These are phyloP conservation scores for Helostoma temminkii DNA, from an alignment of 2,797 vertebrate genomes.

Conservation along the genomic window DNA sequence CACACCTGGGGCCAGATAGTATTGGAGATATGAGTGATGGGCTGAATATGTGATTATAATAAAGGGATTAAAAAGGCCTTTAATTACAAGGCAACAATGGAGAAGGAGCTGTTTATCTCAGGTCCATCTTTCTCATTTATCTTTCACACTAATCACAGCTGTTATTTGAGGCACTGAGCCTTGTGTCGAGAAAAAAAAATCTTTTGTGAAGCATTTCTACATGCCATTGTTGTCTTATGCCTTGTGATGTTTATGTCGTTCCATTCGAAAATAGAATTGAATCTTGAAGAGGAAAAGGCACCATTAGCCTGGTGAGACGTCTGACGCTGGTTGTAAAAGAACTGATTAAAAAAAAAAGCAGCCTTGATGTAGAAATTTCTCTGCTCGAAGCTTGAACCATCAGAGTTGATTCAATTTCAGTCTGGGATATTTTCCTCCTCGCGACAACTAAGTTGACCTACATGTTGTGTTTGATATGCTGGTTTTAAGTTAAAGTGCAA, in stretches of 20 bases:
- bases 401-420: slow-evolving; percentile 56
- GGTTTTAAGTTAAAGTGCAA: slow-evolving; percentile 62
- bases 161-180: slow-evolving; percentile 38
- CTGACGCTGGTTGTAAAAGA: slow-evolving; percentile 45
- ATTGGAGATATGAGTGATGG: slow-evolving; percentile 35
- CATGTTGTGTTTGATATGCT: slow-evolving; percentile 66
- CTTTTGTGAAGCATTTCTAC: slow-evolving; percentile 23
- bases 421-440: slow-evolving; percentile 63
- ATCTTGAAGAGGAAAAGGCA: slow-evolving; percentile 22
- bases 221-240: slow-evolving; percentile 28
- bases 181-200: slow-evolving; percentile 17
- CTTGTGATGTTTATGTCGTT: slow-evolving; percentile 38
- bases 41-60: slow-evolving; percentile 55
- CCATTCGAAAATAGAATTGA: slow-evolving; percentile 51
- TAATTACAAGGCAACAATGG: slow-evolving; percentile 64
- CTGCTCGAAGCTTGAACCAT: slow-evolving; percentile 50
- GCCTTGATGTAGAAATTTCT: slow-evolving; percentile 50
- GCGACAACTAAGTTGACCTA: slow-evolving; percentile 74
- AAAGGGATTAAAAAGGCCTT: slow-evolving; percentile 67
- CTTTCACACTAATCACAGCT: slow-evolving; percentile 48
- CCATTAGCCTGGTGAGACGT: slow-evolving; percentile 24
- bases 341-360: slow-evolving; percentile 53
- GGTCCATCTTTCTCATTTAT: slow-evolving; percentile 58
- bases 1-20: slow-evolving; percentile 58
- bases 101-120: slow-evolving; percentile 54